These are phyloP conservation scores for Nixonia krombeini DNA, from an alignment of 1,140 invertebrate species.

Conservation along the genomic window DNA sequence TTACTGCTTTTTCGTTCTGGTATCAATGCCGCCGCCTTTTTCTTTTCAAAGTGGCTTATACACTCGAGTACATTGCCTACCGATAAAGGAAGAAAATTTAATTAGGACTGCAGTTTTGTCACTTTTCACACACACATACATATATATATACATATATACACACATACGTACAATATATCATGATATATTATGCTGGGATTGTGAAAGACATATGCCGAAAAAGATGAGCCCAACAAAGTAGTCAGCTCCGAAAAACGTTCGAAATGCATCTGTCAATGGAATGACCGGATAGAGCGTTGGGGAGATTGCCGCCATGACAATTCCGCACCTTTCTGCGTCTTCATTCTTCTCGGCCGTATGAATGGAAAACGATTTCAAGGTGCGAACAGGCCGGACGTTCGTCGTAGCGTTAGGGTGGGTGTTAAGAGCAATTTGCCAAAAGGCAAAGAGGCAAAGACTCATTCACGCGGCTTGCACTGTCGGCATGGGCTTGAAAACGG, in stretches of 20 bases:
- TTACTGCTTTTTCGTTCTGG: too few relatives aligned
- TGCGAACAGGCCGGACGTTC: constrained; percentile 36
- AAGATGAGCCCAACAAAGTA: constrained; percentile 1
- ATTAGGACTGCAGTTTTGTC: too few relatives aligned
- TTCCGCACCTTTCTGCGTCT: neutral
- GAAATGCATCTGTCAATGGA: constrained; percentile 1
- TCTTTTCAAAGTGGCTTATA: too few relatives aligned
- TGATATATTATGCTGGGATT: too few relatives aligned
- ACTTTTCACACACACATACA: too few relatives aligned
- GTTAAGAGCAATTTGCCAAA: constrained; percentile 50
- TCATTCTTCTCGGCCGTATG: constrained; percentile 23
- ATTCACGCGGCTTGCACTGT: constrained; percentile 25
- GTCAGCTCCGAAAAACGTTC: too few relatives aligned
- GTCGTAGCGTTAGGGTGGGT: constrained; percentile 32
- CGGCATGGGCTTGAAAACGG: constrained; percentile 44
- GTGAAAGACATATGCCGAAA: neutral
- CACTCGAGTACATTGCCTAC: too few relatives aligned
- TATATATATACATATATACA: too few relatives aligned
- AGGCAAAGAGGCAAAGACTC: constrained; percentile 27
- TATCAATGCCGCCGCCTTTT: too few relatives aligned
- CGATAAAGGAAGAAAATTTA: too few relatives aligned
- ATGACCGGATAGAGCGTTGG: too few relatives aligned
- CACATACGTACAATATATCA: neutral
- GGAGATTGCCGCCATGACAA: constrained; percentile 8
- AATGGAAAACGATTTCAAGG: constrained; percentile 56